Conservation (phyloP, 2,797 vertebrate genomes). For the Rhadinocentrus ornatus region DNA sequence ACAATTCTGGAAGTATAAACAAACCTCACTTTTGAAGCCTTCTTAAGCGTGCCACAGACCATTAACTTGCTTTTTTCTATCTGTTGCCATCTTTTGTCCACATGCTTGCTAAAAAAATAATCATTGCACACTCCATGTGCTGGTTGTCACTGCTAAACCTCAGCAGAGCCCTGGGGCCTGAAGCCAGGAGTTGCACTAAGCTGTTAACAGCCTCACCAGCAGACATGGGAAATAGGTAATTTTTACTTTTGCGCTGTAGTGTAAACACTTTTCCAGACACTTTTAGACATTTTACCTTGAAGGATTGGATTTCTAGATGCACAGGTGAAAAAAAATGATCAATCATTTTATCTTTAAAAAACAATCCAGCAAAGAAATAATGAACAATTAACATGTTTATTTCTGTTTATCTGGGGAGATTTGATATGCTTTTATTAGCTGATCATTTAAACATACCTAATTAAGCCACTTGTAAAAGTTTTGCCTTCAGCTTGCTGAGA, state of each 20-base stretch:
- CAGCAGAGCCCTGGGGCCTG: conserved; percentile 65
- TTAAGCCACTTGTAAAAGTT: conserved; percentile 4
- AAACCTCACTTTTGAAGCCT: conserved; percentile 24
- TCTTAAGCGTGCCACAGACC: conserved; percentile 55
- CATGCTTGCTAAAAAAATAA: conserved; percentile 61
- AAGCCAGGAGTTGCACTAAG: conserved; percentile 64
- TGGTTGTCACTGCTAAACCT: conserved; percentile 64
- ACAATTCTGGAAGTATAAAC: conserved; percentile 17
- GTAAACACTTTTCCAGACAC: conserved; percentile 43
- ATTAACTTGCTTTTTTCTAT: conserved; percentile 51
- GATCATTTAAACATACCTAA: conserved; percentile 13
- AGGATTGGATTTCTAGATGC: background rate
- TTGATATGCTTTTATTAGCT: background rate
- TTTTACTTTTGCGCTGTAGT: conserved; percentile 40
- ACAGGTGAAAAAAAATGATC: conserved; percentile 26
- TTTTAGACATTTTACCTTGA: conserved; percentile 32
- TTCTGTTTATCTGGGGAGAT: conserved; percentile 26
- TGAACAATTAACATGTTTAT: conserved; percentile 45
- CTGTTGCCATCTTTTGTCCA: conserved; percentile 39
- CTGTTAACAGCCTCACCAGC: conserved; percentile 63
- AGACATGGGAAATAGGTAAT: conserved; percentile 47
- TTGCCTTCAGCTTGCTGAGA: conserved; percentile 16
- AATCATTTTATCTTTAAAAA: conserved; percentile 35
- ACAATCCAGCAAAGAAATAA: conserved; percentile 29
- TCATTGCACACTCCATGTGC: conserved; percentile 56